These are phyloP conservation scores for Xiphophorus maculatus DNA, from an alignment of 2,113 vertebrate genomes.

Conservation along the genomic window DNA sequence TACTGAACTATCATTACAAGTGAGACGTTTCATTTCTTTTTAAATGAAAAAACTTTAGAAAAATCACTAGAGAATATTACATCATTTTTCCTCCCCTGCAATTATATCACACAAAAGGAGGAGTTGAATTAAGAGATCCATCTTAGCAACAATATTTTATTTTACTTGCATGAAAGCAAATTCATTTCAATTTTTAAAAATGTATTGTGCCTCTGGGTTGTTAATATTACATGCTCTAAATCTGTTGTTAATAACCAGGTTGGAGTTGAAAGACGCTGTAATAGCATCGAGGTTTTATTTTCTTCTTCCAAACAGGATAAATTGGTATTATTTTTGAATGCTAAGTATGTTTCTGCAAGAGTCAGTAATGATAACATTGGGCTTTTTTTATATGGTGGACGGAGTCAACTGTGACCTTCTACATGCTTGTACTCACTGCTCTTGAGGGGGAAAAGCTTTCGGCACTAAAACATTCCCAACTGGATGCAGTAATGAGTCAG, in stretches of 20 bases:
- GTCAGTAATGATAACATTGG: constrained; percentile 1
- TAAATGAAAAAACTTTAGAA: background rate
- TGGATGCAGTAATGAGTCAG: constrained; percentile 70
- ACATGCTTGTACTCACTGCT: constrained; percentile 25
- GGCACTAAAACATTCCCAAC: constrained; percentile 64
- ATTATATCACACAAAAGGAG: background rate
- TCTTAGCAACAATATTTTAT: background rate
- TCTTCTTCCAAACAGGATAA: background rate
- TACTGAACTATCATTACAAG: background rate
- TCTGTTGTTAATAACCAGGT: constrained; percentile 14
- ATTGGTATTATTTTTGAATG: constrained; percentile 5
- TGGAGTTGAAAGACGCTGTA: background rate
- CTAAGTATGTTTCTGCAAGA: background rate
- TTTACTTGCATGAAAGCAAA: background rate
- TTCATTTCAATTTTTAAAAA: constrained; percentile 30
- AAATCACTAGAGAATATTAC: background rate
- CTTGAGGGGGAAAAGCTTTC: constrained; percentile 36
- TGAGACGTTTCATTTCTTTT: background rate
- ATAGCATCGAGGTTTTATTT: background rate
- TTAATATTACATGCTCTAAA: constrained; percentile 29
- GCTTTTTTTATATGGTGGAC: constrained; percentile 20
- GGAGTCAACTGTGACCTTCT: constrained; percentile 67
- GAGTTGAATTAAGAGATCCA: background rate
- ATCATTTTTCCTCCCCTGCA: background rate
- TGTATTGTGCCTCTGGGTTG: constrained; percentile 44